These are phyloP conservation scores for Colistium nudipinnis DNA, from an alignment of 2,113 vertebrate genomes.

Conservation along the genomic window DNA sequence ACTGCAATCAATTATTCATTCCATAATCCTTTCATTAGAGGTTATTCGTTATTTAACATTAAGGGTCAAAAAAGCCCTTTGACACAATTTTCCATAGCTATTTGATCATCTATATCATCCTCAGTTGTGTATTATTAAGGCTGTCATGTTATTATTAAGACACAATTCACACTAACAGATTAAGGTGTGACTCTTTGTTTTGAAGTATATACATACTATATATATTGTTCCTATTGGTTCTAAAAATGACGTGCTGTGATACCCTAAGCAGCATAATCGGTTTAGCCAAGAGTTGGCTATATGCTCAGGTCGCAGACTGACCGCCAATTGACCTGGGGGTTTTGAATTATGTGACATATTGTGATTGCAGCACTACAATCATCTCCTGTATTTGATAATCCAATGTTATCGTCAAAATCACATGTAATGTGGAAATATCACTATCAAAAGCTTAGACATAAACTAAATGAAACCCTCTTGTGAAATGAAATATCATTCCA, in stretches of 20 bases:
- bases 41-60: neutral
- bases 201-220: too few species aligned
- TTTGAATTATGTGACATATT: conserved; percentile 23
- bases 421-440: conserved; percentile 12
- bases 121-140: too few species aligned
- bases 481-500: conserved; percentile 20
- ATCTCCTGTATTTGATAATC: conserved; percentile 33
- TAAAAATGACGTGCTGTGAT: too few species aligned
- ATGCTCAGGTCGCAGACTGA: too few species aligned
- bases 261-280: too few species aligned
- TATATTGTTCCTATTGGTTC: too few species aligned
- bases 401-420: neutral
- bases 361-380: conserved; percentile 12
- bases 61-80: neutral
- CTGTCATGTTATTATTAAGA: too few species aligned
- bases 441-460: neutral
- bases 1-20: neutral
- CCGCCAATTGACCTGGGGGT: neutral
- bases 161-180: too few species aligned
- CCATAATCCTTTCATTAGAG: neutral
- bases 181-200: too few species aligned
- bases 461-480: conserved; percentile 18
- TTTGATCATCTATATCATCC: too few species aligned
- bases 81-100: neutral
- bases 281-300: neutral